Evolutionary conservation across 1,140 invertebrate species (phyloP).

Genomic region (Hycleus phaleratus): DNA sequence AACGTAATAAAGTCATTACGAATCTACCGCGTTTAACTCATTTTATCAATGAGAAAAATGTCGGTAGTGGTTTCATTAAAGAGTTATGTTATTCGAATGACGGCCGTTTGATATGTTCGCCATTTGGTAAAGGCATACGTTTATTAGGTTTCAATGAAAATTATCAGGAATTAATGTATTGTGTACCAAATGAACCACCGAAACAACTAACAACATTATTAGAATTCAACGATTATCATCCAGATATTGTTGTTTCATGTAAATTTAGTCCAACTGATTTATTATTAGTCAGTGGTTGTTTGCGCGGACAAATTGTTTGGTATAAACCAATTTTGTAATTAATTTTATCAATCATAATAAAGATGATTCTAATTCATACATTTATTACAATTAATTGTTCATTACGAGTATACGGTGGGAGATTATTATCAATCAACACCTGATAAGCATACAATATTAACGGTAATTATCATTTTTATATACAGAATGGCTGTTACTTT

Average conservation of each 20-base stretch:
- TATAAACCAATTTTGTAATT: slow-evolving; percentile 60
- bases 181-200: slow-evolving; percentile 45
- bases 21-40: slow-evolving; percentile 74
- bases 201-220: slow-evolving; percentile 45
- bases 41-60: slow-evolving; percentile 79
- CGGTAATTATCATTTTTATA: too few relatives aligned
- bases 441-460: too few relatives aligned
- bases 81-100: slow-evolving; percentile 85
- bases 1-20: slow-evolving; percentile 38
- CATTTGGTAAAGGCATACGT: slow-evolving; percentile 76
- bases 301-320: slow-evolving; percentile 80
- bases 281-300: slow-evolving; percentile 80
- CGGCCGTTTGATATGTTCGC: slow-evolving; percentile 82
- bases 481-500: too few relatives aligned
- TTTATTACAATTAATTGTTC: too few relatives aligned
- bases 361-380: background rate
- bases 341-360: background rate
- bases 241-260: slow-evolving; percentile 80
- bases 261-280: slow-evolving; percentile 83
- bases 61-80: slow-evolving; percentile 78
- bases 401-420: too few relatives aligned
- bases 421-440: too few relatives aligned
- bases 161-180: slow-evolving; percentile 71
- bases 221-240: slow-evolving; percentile 68
- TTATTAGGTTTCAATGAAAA: slow-evolving; percentile 70